Base-by-base conservation (phyloP, 2,888 invertebrate species). In the Dryadula phaetusa region DNA sequence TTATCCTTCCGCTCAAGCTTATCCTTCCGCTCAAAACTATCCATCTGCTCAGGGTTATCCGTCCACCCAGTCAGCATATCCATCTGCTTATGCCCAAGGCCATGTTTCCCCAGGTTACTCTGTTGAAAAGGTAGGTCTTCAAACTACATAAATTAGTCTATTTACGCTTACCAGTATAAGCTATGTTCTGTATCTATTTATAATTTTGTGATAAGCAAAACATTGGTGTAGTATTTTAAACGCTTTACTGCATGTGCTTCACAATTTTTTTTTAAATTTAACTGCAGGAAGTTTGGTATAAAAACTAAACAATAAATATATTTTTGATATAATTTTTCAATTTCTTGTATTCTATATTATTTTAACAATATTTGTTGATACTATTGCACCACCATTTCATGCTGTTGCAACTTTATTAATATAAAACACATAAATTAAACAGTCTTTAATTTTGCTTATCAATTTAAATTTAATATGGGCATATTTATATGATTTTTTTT, bases 141-240 rank as follows among this genome's bases (percentile, higher is more conserved):
- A 3, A 28, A 12, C 79, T 62, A 80, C 90, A 90, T 90, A 75
- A 86, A 85, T 79, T 52, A 75, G 4, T 40, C 16, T 53, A 62
- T 66, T 68, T 68, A 71, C 72, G 69, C 66, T n/a, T n/a, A n/a
- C n/a, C n/a, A 71, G 77, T 61, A 52, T 37, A 62, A 52, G 28
- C 40, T 65, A 62, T 72, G 67, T 75, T 64, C 70, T 52, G 52
- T 52, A 52, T 52, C 28, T 73, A 68, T 73, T 72, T 72, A 20
- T 68, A 74, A 74, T 70, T 75, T 80, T 85, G 86, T 86, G 87
- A 87, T 87, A 87, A 87, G 79, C 85, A 86, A 82, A 84, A 83
- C 83, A 80, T 76, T 75, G 70, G 66, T 70, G 54, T 70, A 66
- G 28, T 68, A 71, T 74, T 72, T 58, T 62, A 44, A 46, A 46